These are phyloP conservation scores for Danio jaintianensis DNA, from an alignment of 2,797 vertebrate species.

Conservation along the genomic window DNA sequence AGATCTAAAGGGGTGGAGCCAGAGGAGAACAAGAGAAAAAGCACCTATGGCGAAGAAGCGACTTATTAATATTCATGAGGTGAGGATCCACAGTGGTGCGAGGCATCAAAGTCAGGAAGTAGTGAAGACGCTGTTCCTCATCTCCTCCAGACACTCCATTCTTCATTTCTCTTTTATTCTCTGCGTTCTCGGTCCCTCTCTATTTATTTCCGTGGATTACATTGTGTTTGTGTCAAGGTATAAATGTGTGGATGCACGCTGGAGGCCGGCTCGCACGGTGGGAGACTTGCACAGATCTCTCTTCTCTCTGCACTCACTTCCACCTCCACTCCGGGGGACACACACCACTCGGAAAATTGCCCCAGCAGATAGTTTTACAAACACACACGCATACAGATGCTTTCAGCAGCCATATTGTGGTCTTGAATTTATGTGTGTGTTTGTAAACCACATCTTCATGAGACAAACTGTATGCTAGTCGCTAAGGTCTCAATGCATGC, in stretches of 20 bases:
- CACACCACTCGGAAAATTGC: conserved; percentile 35
- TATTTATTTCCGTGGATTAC: conserved; percentile 24
- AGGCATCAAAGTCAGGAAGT: conserved; percentile 16
- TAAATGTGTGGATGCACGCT: conserved; percentile 3
- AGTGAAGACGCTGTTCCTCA: neutral
- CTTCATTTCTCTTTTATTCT: conserved; percentile 18
- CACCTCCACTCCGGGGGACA: conserved; percentile 41
- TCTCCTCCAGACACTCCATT: conserved; percentile 9
- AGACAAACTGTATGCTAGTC: neutral
- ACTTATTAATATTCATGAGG: conserved; percentile 24
- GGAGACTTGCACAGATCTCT: conserved; percentile 26
- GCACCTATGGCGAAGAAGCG: conserved; percentile 22
- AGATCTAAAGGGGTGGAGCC: neutral
- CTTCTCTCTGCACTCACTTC: conserved; percentile 34
- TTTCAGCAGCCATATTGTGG: conserved; percentile 4
- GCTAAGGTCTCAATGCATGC: neutral
- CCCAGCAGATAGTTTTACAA: conserved; percentile 31
- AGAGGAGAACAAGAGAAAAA: conserved; percentile 1
- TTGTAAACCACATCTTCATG: conserved; percentile 1
- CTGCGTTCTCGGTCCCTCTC: neutral
- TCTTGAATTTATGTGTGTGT: neutral
- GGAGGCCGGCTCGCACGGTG: conserved; percentile 9
- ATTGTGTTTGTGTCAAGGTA: conserved; percentile 29
- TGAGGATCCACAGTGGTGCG: neutral
- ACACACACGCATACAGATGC: neutral